Evolutionary conservation across 2,797 vertebrate species (phyloP).

Genomic region (Neomorphus geoffroyi): DNA sequence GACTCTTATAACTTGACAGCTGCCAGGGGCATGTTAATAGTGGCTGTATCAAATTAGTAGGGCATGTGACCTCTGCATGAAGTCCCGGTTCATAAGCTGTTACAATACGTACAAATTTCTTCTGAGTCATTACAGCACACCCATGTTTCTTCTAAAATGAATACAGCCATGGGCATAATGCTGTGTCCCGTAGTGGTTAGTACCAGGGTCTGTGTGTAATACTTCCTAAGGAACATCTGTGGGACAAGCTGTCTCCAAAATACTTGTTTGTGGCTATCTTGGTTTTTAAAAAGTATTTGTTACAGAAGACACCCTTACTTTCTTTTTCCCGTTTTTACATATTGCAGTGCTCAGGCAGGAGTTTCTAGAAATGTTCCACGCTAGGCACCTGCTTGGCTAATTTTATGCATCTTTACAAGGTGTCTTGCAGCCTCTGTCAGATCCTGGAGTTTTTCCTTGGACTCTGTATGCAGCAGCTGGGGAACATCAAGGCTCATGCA

Average conservation of each 20-base stretch:
- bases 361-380: neutral
- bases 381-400: constrained; percentile 21
- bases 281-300: neutral
- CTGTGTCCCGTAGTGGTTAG: neutral
- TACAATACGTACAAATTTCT: neutral
- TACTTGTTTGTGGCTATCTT: neutral
- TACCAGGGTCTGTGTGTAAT: neutral
- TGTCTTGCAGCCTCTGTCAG: constrained; percentile 33
- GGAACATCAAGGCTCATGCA: constrained; percentile 20
- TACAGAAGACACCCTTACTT: neutral
- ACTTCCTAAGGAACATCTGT: neutral
- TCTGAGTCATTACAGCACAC: neutral
- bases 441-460: neutral
- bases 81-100: neutral
- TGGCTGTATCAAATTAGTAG: neutral
- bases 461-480: constrained; percentile 4
- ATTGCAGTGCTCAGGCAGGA: neutral
- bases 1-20: neutral
- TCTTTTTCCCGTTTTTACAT: neutral
- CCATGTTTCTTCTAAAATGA: neutral
- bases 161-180: neutral
- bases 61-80: neutral
- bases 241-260: neutral
- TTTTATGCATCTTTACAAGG: constrained; percentile 39
- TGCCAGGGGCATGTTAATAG: neutral